Evolutionary conservation across 2,797 vertebrate genomes (phyloP).

Genomic region (Prionace glauca): DNA sequence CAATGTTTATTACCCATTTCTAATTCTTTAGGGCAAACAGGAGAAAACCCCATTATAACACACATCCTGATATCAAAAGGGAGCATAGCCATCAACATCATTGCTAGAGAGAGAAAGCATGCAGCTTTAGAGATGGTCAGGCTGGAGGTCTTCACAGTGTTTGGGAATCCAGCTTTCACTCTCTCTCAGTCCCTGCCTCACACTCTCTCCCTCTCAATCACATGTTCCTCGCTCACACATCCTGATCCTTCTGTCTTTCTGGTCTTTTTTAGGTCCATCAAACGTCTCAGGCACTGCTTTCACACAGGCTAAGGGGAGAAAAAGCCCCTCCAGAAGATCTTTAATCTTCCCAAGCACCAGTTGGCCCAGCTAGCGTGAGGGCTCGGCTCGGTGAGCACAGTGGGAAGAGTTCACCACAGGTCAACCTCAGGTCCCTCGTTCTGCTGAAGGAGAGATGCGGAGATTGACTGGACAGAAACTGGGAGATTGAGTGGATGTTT

Average conservation of each 20-base stretch:
- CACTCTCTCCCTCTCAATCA: no score
- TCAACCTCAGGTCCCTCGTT: neutral
- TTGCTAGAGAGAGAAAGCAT: neutral
- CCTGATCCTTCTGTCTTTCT: neutral
- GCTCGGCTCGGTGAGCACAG: neutral
- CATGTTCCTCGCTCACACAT: neutral
- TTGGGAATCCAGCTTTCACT: neutral
- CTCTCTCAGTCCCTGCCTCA: neutral
- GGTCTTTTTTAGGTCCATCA: neutral
- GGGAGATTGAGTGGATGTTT: no score
- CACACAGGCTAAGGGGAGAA: neutral
- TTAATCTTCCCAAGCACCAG: neutral
- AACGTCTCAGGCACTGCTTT: neutral
- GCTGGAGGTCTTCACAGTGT: neutral
- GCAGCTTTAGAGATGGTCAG: neutral
- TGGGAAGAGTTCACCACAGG: neutral
- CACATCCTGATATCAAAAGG: neutral
- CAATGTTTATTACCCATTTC: no score
- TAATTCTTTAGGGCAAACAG: neutral
- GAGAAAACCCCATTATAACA: neutral
- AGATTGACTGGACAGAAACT: neutral
- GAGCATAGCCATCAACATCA: neutral
- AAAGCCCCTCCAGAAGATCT: neutral
- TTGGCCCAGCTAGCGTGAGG: neutral
- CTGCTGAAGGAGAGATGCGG: neutral